Base-by-base conservation (phyloP, 1,140 invertebrate species). In the Neuroterus valhalla region DNA sequence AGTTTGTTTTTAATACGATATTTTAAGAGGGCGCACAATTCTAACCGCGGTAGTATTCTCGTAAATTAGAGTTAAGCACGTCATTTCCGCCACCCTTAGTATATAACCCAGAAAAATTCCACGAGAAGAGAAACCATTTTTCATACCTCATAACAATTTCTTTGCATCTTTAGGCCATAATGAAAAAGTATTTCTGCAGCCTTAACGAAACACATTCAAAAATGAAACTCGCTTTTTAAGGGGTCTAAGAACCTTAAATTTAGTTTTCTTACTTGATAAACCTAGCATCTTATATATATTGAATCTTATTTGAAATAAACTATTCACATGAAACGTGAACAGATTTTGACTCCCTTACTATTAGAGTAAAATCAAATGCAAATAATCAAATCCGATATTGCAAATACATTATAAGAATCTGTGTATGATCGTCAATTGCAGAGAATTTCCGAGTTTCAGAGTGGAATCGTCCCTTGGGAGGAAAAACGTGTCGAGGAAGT, bases 81-180 rank as follows among this genome's bases (percentile, higher is more conserved):
- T 55, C 52, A 55, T 55, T 55, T 55, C 23, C 26, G 52, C 23
- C 15, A 26, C 23, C 21, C 52, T 55, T 55, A 23, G 21, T 55
- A 55, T 55, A 26, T 55, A 55, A 11, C 15, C 21, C 23, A 15
- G 55, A 62, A 62, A 62, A 62, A 10, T 38, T 62, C 0, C 26
- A 38, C 14, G 12, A 38, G 26, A 12, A 38, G 31, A 10, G 31
- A 10, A 10, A 14, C 23, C 55, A 62, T 62, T 62, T 31, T 62
- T 62, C 55, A 62, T 26, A 26, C n/a, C 55, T 62, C 26, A n/a
- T 38, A 62, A 23, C 31, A 62, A 62, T 62, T 62, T 62, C 26
- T 62, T 62, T 62, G 31, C 31, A 62, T 62, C 26, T 62, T 62
- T 31, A 62, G n/a, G 55, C 15, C 55, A 11, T 62, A 38, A 62